These are phyloP conservation scores for Anseranas semipalmata DNA, from an alignment of 2,113 vertebrate genomes.

Conservation along the genomic window DNA sequence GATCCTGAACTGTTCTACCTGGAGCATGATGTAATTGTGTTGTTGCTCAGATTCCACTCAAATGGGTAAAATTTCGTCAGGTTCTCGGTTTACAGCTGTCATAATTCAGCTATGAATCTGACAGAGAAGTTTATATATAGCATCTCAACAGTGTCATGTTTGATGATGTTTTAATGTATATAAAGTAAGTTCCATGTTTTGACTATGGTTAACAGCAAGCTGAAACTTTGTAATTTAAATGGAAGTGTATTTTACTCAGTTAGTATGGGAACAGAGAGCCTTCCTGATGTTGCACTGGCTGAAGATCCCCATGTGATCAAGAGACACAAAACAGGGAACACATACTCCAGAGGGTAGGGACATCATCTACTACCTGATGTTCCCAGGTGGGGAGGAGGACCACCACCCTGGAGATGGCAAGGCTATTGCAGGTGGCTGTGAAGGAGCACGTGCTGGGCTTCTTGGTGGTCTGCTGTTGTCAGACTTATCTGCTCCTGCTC, in stretches of 20 bases:
- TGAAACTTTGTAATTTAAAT: not conserved
- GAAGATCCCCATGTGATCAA: not conserved
- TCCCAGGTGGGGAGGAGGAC: not conserved
- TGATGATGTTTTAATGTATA: not conserved
- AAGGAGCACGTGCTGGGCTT: not conserved
- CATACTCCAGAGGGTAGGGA: not conserved
- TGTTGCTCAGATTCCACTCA: not conserved
- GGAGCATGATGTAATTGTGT: not conserved
- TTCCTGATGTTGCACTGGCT: not conserved
- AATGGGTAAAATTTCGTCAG: not conserved
- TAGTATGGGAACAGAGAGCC: not conserved
- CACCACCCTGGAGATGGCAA: not conserved
- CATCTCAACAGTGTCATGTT: not conserved
- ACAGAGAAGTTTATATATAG: not conserved
- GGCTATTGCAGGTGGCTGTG: too few relatives aligned
- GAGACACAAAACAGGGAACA: not conserved
- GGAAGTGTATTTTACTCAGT: not conserved
- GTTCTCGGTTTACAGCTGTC: not conserved
- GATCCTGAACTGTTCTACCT: not conserved
- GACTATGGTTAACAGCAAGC: not conserved
- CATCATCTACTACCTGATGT: not conserved
- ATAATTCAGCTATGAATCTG: not conserved
- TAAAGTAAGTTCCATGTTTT: not conserved
- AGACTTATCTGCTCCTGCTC: not conserved
- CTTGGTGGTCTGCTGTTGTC: rapidly evolving